These are phyloP conservation scores for Erpobdella octoculata DNA, from an alignment of 2,888 invertebrate species.

Conservation along the genomic window DNA sequence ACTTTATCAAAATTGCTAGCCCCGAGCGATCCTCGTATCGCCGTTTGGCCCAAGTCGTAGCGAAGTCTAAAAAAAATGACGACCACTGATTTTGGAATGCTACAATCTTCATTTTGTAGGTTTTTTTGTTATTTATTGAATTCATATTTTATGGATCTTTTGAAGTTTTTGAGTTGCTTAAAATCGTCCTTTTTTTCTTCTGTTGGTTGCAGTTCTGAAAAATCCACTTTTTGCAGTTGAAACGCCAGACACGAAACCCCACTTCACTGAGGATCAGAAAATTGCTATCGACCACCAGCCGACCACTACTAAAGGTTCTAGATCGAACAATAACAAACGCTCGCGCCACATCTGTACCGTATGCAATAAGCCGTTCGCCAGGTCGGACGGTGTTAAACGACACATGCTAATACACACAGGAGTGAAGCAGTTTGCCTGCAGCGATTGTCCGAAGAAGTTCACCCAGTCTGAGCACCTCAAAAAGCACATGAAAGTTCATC, in stretches of 20 bases:
- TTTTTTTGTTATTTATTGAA: neutral
- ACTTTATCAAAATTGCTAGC: too few species aligned
- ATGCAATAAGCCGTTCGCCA: constrained; percentile 24
- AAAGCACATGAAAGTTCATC: constrained; percentile 25
- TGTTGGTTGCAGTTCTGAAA: constrained; percentile 6
- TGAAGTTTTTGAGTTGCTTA: neutral
- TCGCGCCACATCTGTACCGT: constrained; percentile 24
- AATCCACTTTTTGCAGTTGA: constrained; percentile 16
- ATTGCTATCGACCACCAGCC: constrained; percentile 19
- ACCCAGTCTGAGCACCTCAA: constrained; percentile 23
- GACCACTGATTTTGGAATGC: neutral
- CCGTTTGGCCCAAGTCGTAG: too few species aligned
- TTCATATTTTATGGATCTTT: neutral
- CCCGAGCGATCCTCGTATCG: too few species aligned
- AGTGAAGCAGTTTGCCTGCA: constrained; percentile 24
- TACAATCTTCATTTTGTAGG: neutral
- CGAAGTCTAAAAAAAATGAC: neutral
- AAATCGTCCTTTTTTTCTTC: neutral
- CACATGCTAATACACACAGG: constrained; percentile 29
- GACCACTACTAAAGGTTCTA: neutral
- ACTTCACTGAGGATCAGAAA: constrained; percentile 17
- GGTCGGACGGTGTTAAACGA: constrained; percentile 24
- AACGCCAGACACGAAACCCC: constrained; percentile 22
- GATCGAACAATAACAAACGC: constrained; percentile 13
- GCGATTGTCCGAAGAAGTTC: constrained; percentile 24